A percentile compares a stretch with the other conserved stretches of the same genome.
phyloP scores from a whole-genome alignment of 2,797 vertebrate species.

The Melanotaenia pygmaea region DNA sequence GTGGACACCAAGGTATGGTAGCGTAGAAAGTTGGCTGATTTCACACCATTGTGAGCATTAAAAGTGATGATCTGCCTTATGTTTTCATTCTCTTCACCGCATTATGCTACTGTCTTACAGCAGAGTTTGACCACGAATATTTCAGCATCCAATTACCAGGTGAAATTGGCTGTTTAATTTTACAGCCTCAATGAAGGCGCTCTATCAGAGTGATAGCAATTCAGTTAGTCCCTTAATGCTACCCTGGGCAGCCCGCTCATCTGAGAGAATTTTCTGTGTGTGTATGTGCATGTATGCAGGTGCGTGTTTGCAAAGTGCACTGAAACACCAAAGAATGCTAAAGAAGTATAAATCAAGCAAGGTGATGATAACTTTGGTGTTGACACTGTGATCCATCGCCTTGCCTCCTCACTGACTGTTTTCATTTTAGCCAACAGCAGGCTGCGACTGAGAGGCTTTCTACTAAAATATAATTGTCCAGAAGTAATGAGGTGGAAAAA shows the following conservation, averaged over 20 bases:
- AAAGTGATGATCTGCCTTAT: conserved; percentile 34
- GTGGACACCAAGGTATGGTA: conserved; percentile 9
- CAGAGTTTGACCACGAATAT: conserved; percentile 71
- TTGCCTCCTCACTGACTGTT: conserved; percentile 68
- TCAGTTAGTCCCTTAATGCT: conserved; percentile 63
- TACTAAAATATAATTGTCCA: conserved; percentile 82
- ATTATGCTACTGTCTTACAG: conserved; percentile 56
- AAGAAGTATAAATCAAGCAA: conserved; percentile 77
- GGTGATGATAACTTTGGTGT: conserved; percentile 80
- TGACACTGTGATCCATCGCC: conserved; percentile 75
- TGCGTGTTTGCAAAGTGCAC: conserved; percentile 39
- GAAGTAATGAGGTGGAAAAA: conserved; percentile 84
- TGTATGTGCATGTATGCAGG: conserved; percentile 23
- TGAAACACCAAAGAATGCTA: conserved; percentile 41
- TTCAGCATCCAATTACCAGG: conserved; percentile 80
- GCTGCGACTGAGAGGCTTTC: conserved; percentile 73
- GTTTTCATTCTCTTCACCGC: conserved; percentile 52
- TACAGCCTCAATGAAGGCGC: conserved; percentile 67
- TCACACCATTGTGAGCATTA: conserved; percentile 41
- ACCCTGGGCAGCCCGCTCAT: conserved; percentile 57
- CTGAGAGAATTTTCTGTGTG: conserved; percentile 51
- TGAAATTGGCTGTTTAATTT: conserved; percentile 82
- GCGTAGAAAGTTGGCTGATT: conserved; percentile 31
- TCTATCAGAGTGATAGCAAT: conserved; percentile 66
- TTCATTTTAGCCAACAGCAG: conserved; percentile 77